Evolutionary conservation across 2,888 invertebrate genomes (phyloP).

Genomic region (Ommatoiulus sabulosus): DNA sequence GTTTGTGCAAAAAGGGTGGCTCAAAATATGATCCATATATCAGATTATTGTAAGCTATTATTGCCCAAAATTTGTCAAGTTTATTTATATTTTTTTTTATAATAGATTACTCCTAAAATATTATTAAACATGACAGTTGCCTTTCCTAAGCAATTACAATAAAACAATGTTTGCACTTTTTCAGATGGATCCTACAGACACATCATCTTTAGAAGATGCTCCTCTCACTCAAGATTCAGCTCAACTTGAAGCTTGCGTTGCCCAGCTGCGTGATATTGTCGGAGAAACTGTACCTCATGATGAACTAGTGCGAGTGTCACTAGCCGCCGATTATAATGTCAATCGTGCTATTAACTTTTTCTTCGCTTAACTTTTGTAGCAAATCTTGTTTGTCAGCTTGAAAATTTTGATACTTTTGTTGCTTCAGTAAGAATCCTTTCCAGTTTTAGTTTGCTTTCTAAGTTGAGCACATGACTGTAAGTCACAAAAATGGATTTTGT

Average conservation of each 20-base stretch:
- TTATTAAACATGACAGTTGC: not conserved
- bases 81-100: too few species aligned
- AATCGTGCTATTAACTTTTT: constrained; percentile 74
- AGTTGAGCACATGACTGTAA: not conserved
- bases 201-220: constrained; percentile 66
- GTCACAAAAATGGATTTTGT: constrained; percentile 3
- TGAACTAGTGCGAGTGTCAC: constrained; percentile 70
- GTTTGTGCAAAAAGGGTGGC: too few species aligned
- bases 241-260: constrained; percentile 70
- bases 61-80: too few species aligned
- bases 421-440: not conserved
- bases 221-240: constrained; percentile 65
- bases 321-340: constrained; percentile 74
- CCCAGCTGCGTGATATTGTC: constrained; percentile 71
- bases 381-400: constrained; percentile 45
- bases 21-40: too few species aligned
- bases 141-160: not conserved
- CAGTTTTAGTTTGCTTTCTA: not conserved
- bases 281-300: constrained; percentile 71
- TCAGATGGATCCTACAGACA: constrained; percentile 63
- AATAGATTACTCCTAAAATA: too few species aligned
- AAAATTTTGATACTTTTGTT: constrained; percentile 8
- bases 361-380: constrained; percentile 66
- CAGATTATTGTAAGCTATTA: too few species aligned
- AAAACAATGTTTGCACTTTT: not conserved